phyloP scores from a whole-genome alignment of 2,888 invertebrate genomes.

The Lordiphosa andalusiaca region DNA sequence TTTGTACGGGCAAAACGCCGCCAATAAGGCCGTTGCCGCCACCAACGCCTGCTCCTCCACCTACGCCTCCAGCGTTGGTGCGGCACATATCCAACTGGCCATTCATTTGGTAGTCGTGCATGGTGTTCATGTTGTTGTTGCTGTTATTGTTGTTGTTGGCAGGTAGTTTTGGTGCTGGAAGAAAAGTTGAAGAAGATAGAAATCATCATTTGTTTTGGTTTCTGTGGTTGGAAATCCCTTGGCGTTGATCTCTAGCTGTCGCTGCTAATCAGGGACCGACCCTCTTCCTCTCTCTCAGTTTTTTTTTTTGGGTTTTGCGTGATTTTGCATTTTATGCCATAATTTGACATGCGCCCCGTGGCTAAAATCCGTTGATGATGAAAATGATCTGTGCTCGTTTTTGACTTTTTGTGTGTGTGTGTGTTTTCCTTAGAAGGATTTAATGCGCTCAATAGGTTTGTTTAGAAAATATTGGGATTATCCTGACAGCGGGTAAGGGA shows the following conservation, averaged over 20 bases:
- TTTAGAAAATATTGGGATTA: conserved; percentile 77
- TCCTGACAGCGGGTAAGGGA: conserved; percentile 57
- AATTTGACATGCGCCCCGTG: conserved; percentile 78
- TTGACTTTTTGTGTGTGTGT: conserved; percentile 14
- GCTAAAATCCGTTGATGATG: conserved; percentile 76
- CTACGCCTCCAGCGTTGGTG: conserved; percentile 48
- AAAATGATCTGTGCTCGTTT: conserved; percentile 62
- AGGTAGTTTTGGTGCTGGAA: conserved; percentile 85
- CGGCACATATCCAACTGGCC: conserved; percentile 79
- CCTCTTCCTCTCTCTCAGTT: conserved; percentile 18
- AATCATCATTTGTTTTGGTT: conserved; percentile 38
- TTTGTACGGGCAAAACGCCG: conserved; percentile 60
- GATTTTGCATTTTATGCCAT: conserved; percentile 73
- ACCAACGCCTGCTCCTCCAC: conserved; percentile 29
- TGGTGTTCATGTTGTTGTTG: conserved; percentile 66
- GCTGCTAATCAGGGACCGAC: conserved; percentile 69
- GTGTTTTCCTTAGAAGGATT: conserved; percentile 66
- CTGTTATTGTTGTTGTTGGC: conserved; percentile 77
- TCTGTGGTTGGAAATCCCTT: conserved; percentile 53
- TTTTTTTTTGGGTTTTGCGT: conserved; percentile 64
- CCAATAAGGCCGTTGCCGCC: conserved; percentile 41
- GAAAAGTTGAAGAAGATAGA: conserved; percentile 12
- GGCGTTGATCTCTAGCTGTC: conserved; percentile 77
- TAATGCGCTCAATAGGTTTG: conserved; percentile 75
- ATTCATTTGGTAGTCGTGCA: conserved; percentile 82